Base-by-base conservation (phyloP, 2,888 invertebrate genomes). In the Sthenelais limicola region DNA sequence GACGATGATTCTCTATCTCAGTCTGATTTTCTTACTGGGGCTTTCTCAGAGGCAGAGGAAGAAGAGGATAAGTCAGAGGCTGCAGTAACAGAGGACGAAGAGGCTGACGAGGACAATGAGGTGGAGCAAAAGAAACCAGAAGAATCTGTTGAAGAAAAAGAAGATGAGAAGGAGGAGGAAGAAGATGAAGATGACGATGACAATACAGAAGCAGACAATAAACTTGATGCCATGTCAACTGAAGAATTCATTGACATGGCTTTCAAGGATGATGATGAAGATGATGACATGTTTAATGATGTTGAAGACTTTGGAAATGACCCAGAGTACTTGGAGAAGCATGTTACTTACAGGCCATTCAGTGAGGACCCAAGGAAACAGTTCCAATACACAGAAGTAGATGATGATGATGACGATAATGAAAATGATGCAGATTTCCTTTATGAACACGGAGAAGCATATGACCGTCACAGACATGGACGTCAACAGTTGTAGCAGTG, bases 271-370 rank as follows among this genome's bases (percentile, higher is more conserved):
- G 7, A 79, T 80, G 0, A 80, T 82, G 51, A 86, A 81, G n/a
- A 82, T 78, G 47, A 80, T 82, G 21, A 85, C 77, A 68, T 85
- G 83, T 83, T 83, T 85, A 77, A 83, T 82, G 71, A 79, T 76
- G 74, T 33, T 32, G 56, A 56, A 21, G 56, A 56, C 35, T n/a
- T 30, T 35, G 52, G 26, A 52, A 3, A 26, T 21, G 30, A 18
- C n/a, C 30, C 30, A 12, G 52, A 15, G 52, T 52, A 26, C 30
- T 18, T 52, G 3, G 52, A 47, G 15, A 49, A 48, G 3, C 7
- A 49, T 21, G 7, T 43, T 7, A 48, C 15, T 24, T 51, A 51
- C 51, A 35, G 18, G 30, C 52, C 68, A n/a, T 52, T 69, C 35
- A 69, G 69, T 24, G 18, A 33, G 18, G 52, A 52, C 28, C 51